A percentile compares a stretch with the other conserved stretches of the same genome.
Conservation (phyloP, 2,113 vertebrate species). For the Prinia subflava region DNA sequence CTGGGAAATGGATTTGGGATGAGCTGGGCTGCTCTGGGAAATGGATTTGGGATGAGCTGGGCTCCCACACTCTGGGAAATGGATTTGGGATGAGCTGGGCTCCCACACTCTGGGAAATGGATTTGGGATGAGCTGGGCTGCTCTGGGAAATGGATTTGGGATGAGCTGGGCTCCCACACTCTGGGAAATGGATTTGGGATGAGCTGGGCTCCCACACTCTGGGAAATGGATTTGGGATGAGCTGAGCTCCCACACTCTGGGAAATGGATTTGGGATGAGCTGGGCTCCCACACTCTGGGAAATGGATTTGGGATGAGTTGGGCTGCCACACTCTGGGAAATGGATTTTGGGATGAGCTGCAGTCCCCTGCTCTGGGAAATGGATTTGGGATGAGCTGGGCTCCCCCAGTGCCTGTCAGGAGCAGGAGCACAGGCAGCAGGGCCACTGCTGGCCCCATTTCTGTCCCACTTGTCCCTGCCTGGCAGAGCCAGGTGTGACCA, state of each 20-base stretch:
- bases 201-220: background rate
- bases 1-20: background rate
- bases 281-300: fast-evolving
- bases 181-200: background rate
- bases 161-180: background rate
- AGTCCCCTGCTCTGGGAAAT: fast-evolving
- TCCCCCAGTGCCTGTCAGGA: fast-evolving
- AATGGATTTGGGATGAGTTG: background rate
- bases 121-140: background rate
- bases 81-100: background rate
- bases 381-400: background rate
- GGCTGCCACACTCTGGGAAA: fast-evolving
- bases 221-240: background rate
- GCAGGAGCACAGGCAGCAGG: background rate
- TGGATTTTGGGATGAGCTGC: background rate
- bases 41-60: background rate
- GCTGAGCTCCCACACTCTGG: fast-evolving
- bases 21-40: fast-evolving
- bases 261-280: background rate
- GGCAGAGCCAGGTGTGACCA: fast-evolving
- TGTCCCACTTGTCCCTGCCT: background rate
- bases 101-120: no score
- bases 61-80: fast-evolving
- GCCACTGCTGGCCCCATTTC: no score
- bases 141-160: background rate